phyloP scores from a whole-genome alignment of 1,140 invertebrate genomes.

The Pseudomyrmex sp. region DNA sequence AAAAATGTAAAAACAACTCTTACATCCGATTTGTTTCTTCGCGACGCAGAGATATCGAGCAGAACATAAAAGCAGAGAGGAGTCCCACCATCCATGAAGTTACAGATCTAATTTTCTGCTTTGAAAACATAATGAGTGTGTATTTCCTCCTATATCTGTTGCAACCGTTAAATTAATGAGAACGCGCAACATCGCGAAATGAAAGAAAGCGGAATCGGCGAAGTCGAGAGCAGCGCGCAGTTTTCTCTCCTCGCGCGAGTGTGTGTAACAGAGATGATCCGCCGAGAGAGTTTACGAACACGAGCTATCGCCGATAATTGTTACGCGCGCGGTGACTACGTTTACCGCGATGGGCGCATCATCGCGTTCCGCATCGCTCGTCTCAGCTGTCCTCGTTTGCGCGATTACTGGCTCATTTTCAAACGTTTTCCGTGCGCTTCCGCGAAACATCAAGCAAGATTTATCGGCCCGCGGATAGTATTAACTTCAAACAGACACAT shows the following conservation, averaged over 20 bases:
- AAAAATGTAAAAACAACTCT: background rate
- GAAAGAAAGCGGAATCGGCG: constrained; percentile 50
- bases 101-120: constrained; percentile 31
- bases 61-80: background rate
- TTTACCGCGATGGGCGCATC: constrained; percentile 61
- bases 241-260: constrained; percentile 13
- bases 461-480: constrained; percentile 60
- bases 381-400: constrained; percentile 68
- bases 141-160: background rate
- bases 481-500: constrained; percentile 64
- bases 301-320: constrained; percentile 64
- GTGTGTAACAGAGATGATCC: background rate
- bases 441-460: constrained; percentile 63
- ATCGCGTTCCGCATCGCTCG: constrained; percentile 69
- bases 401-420: constrained; percentile 69
- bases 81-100: constrained; percentile 14
- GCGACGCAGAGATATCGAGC: background rate
- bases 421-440: constrained; percentile 65
- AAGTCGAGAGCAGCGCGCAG: constrained; percentile 20
- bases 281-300: background rate
- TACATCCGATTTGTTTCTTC: background rate
- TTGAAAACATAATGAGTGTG: constrained; percentile 23
- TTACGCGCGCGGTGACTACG: constrained; percentile 49
- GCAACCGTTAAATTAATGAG: constrained; percentile 39
- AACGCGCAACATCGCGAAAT: constrained; percentile 42